These are phyloP conservation scores for Microctenopoma lineatum DNA, from an alignment of 2,797 vertebrate genomes.

Conservation along the genomic window DNA sequence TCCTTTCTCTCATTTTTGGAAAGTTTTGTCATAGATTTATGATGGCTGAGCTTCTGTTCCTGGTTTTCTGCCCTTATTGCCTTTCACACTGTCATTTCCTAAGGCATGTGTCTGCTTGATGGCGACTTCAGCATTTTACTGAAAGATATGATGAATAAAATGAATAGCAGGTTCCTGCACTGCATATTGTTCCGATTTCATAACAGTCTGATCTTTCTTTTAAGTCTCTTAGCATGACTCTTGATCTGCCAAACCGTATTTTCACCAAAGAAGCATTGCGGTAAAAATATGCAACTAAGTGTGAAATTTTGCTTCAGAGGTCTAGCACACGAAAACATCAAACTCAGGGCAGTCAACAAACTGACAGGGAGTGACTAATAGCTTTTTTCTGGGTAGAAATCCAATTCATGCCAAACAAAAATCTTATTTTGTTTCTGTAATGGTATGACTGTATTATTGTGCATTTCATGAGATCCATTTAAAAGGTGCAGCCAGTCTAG, in stretches of 20 bases:
- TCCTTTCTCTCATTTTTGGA: constrained; percentile 78
- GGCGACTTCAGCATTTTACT: constrained; percentile 70
- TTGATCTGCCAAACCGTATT: constrained; percentile 66
- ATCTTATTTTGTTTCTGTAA: constrained; percentile 87
- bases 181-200: constrained; percentile 48
- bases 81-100: constrained; percentile 71
- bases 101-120: constrained; percentile 69
- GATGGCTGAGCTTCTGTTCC: constrained; percentile 66
- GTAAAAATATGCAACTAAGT: constrained; percentile 68
- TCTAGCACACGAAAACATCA: constrained; percentile 73
- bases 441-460: constrained; percentile 84
- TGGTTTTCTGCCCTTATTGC: constrained; percentile 74
- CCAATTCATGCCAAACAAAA: constrained; percentile 86
- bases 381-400: constrained; percentile 78
- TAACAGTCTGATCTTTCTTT: constrained; percentile 51
- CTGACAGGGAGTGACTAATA: constrained; percentile 84
- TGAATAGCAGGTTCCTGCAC: constrained; percentile 46
- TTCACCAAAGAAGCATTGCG: constrained; percentile 59
- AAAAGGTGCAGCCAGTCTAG: constrained; percentile 78
- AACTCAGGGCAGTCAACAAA: constrained; percentile 76
- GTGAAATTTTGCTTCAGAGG: constrained; percentile 70
- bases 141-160: constrained; percentile 72
- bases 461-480: constrained; percentile 84
- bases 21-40: constrained; percentile 86
- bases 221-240: constrained; percentile 56